These are phyloP conservation scores for Cottus gobio DNA, from an alignment of 2,113 vertebrate genomes.

Conservation along the genomic window DNA sequence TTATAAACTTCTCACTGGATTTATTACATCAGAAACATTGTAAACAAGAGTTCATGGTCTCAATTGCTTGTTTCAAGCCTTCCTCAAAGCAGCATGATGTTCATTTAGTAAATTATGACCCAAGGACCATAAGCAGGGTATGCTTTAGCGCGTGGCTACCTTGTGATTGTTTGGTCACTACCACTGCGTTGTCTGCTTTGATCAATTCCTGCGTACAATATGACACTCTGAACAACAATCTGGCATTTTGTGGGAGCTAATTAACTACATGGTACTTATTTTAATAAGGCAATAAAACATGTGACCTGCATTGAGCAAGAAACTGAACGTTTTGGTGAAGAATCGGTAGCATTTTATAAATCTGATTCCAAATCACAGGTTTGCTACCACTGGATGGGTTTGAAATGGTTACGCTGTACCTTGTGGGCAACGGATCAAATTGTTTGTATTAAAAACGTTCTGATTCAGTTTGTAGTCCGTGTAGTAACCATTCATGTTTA, in stretches of 20 bases:
- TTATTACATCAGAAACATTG: neutral
- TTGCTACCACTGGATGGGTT: neutral
- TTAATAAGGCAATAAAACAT: neutral
- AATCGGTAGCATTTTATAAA: neutral
- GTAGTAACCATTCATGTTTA: neutral
- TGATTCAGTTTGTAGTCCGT: neutral
- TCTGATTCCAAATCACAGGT: neutral
- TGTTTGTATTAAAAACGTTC: neutral
- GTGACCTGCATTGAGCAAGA: neutral
- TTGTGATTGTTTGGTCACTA: neutral
- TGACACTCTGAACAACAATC: neutral
- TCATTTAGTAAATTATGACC: neutral
- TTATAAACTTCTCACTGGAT: neutral
- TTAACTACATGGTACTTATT: neutral
- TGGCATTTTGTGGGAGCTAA: neutral
- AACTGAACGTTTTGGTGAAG: neutral
- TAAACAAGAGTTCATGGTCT: neutral
- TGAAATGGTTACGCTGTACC: no score
- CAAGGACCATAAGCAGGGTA: neutral
- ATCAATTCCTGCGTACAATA: neutral
- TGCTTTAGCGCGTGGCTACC: neutral
- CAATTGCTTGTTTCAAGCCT: neutral
- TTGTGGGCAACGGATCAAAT: neutral
- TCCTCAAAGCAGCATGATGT: neutral
- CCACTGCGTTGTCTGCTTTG: neutral